These are phyloP conservation scores for Orientallactaga bullata DNA, from an alignment of 2,113 vertebrate genomes.

Conservation along the genomic window DNA sequence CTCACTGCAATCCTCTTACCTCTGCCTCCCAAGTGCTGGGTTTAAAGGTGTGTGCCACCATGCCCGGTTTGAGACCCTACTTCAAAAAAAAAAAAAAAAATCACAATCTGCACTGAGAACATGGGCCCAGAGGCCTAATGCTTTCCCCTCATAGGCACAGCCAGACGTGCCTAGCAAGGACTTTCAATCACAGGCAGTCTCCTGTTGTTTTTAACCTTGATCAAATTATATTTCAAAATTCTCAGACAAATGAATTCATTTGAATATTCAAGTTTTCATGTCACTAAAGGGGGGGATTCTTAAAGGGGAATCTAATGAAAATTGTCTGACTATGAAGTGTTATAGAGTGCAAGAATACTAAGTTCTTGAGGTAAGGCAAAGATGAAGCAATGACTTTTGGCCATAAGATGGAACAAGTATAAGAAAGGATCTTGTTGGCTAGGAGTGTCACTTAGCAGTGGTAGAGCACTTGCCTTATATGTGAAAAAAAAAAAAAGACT, in stretches of 20 bases:
- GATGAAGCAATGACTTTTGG: neutral
- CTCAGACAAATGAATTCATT: neutral
- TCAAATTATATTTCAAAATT: constrained; percentile 13
- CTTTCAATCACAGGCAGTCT: neutral
- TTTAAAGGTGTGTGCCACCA: too few species aligned
- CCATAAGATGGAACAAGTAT: neutral
- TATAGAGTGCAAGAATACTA: neutral
- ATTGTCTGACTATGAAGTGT: neutral
- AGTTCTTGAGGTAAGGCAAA: neutral
- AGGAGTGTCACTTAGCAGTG: too few species aligned
- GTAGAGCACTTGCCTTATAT: too few species aligned
- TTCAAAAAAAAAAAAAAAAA: too few species aligned
- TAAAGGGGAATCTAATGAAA: neutral
- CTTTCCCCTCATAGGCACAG: neutral
- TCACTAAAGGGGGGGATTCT: neutral
- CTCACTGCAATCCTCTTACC: too few species aligned
- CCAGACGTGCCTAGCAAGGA: neutral
- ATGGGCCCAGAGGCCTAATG: neutral
- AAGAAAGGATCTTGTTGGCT: neutral
- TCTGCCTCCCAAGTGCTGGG: too few species aligned
- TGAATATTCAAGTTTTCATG: constrained; percentile 26
- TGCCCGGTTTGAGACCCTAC: too few species aligned
- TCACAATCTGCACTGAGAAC: neutral
- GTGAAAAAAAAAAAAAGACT: neutral
- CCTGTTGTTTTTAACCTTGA: neutral